Evolutionary conservation across 2,888 invertebrate genomes (phyloP).

Genomic region (Chrysolina americana): DNA sequence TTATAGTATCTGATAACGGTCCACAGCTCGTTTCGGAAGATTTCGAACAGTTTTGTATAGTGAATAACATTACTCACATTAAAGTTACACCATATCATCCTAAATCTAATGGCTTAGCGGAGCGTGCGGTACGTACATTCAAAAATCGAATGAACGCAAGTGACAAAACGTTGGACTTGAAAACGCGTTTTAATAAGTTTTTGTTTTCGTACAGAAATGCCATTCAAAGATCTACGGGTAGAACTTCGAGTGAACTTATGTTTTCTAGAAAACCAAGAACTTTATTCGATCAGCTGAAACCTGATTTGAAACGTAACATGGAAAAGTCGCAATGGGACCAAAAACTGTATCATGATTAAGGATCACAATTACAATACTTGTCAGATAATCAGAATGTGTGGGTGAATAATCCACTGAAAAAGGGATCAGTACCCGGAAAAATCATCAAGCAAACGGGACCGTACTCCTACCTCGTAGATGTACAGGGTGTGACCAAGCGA

Average conservation of each 20-base stretch:
- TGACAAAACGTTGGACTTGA: neutral
- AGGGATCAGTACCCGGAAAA: too few relatives aligned
- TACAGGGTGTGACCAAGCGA: too few relatives aligned
- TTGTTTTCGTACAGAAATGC: slow-evolving; percentile 34
- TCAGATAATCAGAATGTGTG: too few relatives aligned
- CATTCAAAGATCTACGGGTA: slow-evolving; percentile 37
- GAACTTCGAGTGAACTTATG: slow-evolving; percentile 24
- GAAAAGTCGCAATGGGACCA: neutral
- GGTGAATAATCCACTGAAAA: too few relatives aligned
- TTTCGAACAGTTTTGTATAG: slow-evolving; percentile 45
- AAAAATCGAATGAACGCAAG: slow-evolving; percentile 38
- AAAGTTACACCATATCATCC: slow-evolving; percentile 43
- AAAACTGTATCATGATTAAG: neutral
- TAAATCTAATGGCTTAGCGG: slow-evolving; percentile 44
- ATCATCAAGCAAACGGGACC: too few relatives aligned
- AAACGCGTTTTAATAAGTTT: slow-evolving; percentile 16
- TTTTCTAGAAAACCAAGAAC: slow-evolving; percentile 27
- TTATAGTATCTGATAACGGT: slow-evolving; percentile 57
- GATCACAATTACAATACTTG: neutral
- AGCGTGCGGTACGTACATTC: slow-evolving; percentile 42
- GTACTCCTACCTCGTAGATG: too few relatives aligned
- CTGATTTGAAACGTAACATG: too few relatives aligned
- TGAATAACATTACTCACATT: slow-evolving; percentile 40
- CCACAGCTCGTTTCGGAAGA: slow-evolving; percentile 52
- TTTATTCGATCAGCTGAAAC: slow-evolving; percentile 28